Evolutionary conservation across 2,888 invertebrate genomes (phyloP), one percentile per base, ranked within the genome.

Genomic region (Leucophenga maculata): DNA sequence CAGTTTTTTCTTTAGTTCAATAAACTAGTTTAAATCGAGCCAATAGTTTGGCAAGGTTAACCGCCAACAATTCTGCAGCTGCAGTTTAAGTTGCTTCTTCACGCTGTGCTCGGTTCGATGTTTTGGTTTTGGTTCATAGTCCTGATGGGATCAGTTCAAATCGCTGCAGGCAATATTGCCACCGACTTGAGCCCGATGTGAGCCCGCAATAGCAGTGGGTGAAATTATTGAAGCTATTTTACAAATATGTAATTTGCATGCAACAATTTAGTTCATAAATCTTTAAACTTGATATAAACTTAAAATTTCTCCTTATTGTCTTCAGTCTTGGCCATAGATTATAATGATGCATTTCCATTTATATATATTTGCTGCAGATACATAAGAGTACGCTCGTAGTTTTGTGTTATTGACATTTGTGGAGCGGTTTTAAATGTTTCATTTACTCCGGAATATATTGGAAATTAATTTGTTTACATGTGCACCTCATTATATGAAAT

Each of bases 151-250:
- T 16, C 44, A 39, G 16, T 54, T 13, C 39, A 39, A 39, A 11
- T 39, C 16, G 32, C 60, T 60, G 60, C 39, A n/a, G 9, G 60
- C 16, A 44, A 44, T 11, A 9, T 39, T 39, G 60, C 32, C 39
- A 39, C 39, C 39, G 39, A 39, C 8, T 39, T 39, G 1, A 39
- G n/a, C n/a, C n/a, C n/a, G 39, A 39, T 16, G n/a, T 55, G 26
- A 22, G 55, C 8, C 26, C 1, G 9, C 18, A 55, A 39, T 18
- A 18, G 18, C 44, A 60, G 60, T 60, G 60, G 60, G 16, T 20
- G 39, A 60, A 60, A 60, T 39, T 26, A 16, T 57, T 31, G 31
- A 60, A 20, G 14, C 55, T 52, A 18, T 52, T 39, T 39, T 11
- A 39, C 39, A 39, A 39, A 39, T 39, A 39, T 39, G 11, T 39